Conservation (phyloP, 2,113 vertebrate species). For the Tragelaphus imberbis region DNA sequence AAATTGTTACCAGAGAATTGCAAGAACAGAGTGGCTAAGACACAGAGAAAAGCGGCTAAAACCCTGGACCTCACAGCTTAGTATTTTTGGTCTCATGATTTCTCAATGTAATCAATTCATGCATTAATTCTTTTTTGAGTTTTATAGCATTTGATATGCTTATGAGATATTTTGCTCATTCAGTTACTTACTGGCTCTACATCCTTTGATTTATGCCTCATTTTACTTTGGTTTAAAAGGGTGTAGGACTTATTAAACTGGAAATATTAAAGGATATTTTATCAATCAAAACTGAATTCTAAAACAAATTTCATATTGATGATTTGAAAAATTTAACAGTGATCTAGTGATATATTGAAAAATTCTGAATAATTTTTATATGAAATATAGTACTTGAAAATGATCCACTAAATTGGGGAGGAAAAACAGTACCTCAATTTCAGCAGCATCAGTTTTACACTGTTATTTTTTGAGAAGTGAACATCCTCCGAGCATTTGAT, state of each 20-base stretch:
- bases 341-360: neutral
- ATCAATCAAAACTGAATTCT: neutral
- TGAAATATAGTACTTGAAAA: neutral
- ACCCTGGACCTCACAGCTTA: neutral
- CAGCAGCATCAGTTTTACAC: neutral
- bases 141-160: neutral
- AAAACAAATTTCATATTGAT: neutral
- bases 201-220: conserved; percentile 17
- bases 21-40: neutral
- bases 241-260: neutral
- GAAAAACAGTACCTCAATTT: neutral
- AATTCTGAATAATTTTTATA: neutral
- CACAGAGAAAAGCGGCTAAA: neutral
- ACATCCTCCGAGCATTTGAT: neutral
- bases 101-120: neutral
- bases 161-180: conserved; percentile 1
- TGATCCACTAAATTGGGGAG: neutral
- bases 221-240: conserved; percentile 12
- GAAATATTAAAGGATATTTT: neutral
- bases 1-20: neutral
- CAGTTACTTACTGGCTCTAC: neutral
- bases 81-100: neutral
- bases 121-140: neutral
- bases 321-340: neutral
- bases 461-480: neutral